phyloP scores from a whole-genome alignment of 2,888 invertebrate genomes.

The Eurytoma californica region DNA sequence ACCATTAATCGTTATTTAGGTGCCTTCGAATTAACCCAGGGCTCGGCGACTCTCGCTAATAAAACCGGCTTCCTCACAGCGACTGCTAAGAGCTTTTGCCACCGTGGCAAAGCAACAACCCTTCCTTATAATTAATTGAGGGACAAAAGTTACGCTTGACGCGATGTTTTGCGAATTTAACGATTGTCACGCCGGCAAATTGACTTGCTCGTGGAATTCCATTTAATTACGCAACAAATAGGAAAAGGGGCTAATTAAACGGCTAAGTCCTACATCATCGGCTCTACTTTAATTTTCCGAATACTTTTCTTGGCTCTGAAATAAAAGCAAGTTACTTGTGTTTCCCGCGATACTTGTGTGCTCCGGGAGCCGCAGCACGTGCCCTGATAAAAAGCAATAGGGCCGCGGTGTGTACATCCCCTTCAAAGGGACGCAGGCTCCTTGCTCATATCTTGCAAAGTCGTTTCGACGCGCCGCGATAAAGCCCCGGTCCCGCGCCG shows the following conservation, averaged over 20 bases:
- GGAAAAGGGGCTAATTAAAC: background rate
- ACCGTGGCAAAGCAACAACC: slow-evolving; percentile 8
- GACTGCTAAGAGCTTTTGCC: background rate
- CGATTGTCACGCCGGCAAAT: slow-evolving; percentile 39
- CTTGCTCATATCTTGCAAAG: background rate
- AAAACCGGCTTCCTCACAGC: background rate
- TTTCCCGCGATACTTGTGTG: no score
- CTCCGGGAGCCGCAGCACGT: background rate
- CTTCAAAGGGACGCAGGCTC: slow-evolving; percentile 11
- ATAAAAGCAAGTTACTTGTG: background rate
- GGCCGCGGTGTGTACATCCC: background rate
- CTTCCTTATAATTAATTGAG: slow-evolving; percentile 46
- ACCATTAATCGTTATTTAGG: slow-evolving; percentile 56
- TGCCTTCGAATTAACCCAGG: slow-evolving; percentile 18
- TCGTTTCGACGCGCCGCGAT: slow-evolving; percentile 20
- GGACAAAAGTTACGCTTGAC: slow-evolving; percentile 44
- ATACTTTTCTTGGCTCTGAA: background rate
- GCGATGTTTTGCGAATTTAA: slow-evolving; percentile 37
- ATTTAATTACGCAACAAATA: slow-evolving; percentile 33
- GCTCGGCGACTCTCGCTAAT: background rate
- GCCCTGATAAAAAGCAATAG: slow-evolving; percentile 4
- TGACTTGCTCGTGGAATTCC: slow-evolving; percentile 30
- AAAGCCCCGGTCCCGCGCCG: background rate
- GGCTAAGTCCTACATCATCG: no score
- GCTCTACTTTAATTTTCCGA: background rate